These are phyloP conservation scores for Caenorhabditis panamensis DNA, from an alignment of 2,888 invertebrate species.

Conservation along the genomic window DNA sequence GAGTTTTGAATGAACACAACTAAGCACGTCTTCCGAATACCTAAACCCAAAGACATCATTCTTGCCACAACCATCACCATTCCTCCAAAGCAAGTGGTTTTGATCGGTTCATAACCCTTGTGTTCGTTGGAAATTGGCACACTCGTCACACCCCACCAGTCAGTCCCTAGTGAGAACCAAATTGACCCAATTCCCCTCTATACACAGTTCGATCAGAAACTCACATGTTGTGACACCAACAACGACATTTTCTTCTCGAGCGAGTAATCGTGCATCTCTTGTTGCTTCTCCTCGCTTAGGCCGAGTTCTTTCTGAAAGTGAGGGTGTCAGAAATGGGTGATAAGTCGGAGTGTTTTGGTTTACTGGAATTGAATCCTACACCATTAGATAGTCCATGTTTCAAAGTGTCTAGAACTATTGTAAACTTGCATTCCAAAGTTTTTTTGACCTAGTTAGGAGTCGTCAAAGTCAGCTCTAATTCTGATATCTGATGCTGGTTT, in stretches of 20 bases:
- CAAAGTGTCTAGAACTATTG: no score
- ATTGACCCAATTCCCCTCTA: constrained; percentile 50
- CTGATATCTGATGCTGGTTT: no score
- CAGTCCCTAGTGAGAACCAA: background rate
- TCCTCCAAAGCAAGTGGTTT: no score
- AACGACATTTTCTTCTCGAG: constrained; percentile 76
- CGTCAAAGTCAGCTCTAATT: no score
- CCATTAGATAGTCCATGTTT: no score
- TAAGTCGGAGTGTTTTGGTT: no score
- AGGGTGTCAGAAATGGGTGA: background rate
- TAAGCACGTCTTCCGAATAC: no score
- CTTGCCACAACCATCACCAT: background rate
- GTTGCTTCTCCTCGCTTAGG: constrained; percentile 74
- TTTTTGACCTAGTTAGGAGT: no score
- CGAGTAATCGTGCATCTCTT: constrained; percentile 72
- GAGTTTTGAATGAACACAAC: no score
- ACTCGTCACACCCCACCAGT: constrained; percentile 47
- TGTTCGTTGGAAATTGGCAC: constrained; percentile 41
- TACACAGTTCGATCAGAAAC: no score
- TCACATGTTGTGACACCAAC: constrained; percentile 67
- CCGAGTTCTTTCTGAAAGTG: constrained; percentile 74
- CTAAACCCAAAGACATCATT: background rate
- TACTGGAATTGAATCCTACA: no score
- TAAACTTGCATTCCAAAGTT: no score
- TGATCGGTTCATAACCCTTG: constrained; percentile 34